These are phyloP conservation scores for Drosophila ohnishii DNA, from an alignment of 1,140 invertebrate genomes.

Conservation along the genomic window DNA sequence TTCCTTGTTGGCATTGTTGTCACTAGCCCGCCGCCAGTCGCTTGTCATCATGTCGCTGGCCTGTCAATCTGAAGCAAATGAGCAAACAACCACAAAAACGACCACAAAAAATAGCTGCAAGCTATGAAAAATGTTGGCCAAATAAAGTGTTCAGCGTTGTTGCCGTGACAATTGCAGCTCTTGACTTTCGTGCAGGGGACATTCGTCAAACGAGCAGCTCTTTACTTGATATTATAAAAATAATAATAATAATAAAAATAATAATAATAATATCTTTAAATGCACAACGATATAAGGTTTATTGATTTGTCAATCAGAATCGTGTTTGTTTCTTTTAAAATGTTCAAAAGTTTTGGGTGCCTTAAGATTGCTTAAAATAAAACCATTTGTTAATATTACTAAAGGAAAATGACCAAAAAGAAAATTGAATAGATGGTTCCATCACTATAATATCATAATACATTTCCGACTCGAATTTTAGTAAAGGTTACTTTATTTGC, in stretches of 20 bases:
- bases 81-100: conserved; percentile 31
- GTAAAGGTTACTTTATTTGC: neutral
- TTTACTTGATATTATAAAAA: too few species aligned
- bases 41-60: conserved; percentile 37
- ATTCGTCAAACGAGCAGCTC: neutral
- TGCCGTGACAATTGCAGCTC: conserved; percentile 7
- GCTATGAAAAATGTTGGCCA: conserved; percentile 35
- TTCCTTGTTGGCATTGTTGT: conserved; percentile 71
- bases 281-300: neutral
- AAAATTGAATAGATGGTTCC: neutral
- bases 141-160: conserved; percentile 24
- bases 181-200: conserved; percentile 1
- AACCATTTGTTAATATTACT: too few species aligned
- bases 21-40: conserved; percentile 23
- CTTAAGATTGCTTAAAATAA: too few species aligned
- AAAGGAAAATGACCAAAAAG: neutral
- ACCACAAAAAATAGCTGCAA: conserved; percentile 8
- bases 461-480: neutral
- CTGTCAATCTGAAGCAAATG: conserved; percentile 58
- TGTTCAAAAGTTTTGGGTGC: neutral
- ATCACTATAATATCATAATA: neutral
- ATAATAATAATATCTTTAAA: too few species aligned
- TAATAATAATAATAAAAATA: too few species aligned
- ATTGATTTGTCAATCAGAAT: neutral
- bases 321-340: neutral